Percentiles rank a stretch among this genome's conserved stretches.
Evolutionary conservation across 2,797 vertebrate species (phyloP).

Genomic region (Crax fasciolata): DNA sequence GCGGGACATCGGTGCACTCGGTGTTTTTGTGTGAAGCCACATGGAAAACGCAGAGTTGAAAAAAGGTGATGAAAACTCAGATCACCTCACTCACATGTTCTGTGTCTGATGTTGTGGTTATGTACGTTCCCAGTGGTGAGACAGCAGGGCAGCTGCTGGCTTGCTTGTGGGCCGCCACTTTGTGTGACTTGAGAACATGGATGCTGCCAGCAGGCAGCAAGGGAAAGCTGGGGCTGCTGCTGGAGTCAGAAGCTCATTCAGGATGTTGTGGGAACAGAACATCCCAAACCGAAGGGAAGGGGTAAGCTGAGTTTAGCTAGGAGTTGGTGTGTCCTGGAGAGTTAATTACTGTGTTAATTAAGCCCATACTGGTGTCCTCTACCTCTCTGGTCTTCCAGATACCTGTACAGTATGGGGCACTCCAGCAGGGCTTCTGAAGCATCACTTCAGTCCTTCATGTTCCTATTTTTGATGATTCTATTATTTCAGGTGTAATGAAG

Average conservation of each 20-base stretch:
- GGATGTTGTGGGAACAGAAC: not conserved
- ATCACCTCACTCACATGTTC: not conserved
- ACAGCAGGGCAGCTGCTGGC: not conserved
- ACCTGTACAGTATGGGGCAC: not conserved
- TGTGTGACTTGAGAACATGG: not conserved
- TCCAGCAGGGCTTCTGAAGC: not conserved
- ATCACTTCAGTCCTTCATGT: not conserved
- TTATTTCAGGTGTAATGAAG: not conserved
- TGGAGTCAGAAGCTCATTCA: not conserved
- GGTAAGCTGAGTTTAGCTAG: not conserved
- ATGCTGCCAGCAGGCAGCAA: not conserved
- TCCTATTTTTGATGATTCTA: not conserved
- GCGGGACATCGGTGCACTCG: not conserved
- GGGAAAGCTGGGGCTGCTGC: not conserved
- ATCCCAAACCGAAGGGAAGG: not conserved
- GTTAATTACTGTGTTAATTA: not conserved
- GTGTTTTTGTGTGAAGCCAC: not conserved
- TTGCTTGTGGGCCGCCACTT: accelerated
- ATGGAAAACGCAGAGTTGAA: not conserved
- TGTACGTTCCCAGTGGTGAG: not conserved
- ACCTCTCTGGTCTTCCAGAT: slow-evolving; percentile 4
- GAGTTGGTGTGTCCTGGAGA: not conserved
- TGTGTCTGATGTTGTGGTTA: accelerated
- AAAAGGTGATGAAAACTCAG: not conserved
- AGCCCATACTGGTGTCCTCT: accelerated